Conservation (phyloP, 1,140 invertebrate genomes). For the Anastatus disparis region DNA sequence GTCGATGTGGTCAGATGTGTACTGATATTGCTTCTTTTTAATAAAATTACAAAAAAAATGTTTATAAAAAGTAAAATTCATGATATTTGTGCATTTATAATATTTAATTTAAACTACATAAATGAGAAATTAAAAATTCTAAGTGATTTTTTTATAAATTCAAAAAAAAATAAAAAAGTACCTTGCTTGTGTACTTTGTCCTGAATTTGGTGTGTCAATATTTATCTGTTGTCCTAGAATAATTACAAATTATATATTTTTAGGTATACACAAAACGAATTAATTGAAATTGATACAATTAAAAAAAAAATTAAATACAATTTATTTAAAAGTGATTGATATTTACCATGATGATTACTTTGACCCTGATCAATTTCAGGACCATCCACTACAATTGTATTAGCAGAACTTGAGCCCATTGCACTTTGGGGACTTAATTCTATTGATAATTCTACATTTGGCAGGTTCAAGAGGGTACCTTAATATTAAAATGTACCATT, state of each 20-base stretch:
- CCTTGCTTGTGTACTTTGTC: slow-evolving; percentile 69
- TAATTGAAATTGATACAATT: background rate
- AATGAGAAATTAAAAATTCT: too few relatives aligned
- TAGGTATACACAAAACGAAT: slow-evolving; percentile 6
- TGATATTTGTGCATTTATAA: too few relatives aligned
- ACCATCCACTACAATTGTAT: slow-evolving; percentile 43
- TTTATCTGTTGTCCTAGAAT: slow-evolving; percentile 35
- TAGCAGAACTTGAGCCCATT: slow-evolving; percentile 66
- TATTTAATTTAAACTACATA: too few relatives aligned
- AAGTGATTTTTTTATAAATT: too few relatives aligned
- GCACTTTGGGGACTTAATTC: slow-evolving; percentile 74
- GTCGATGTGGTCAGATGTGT: slow-evolving; percentile 76
- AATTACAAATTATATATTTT: slow-evolving; percentile 27
- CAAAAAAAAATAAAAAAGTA: slow-evolving; percentile 35
- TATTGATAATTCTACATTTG: slow-evolving; percentile 74
- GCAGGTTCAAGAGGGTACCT: slow-evolving; percentile 62
- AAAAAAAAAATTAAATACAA: too few relatives aligned
- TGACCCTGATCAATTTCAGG: slow-evolving; percentile 54
- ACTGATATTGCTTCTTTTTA: slow-evolving; percentile 68
- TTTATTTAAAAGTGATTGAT: too few relatives aligned
- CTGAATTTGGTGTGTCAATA: slow-evolving; percentile 52
- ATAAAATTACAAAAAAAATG: too few relatives aligned
- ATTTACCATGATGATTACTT: slow-evolving; percentile 56
- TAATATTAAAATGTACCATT: slow-evolving; percentile 5
- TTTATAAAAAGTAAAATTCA: too few relatives aligned